Evolutionary conservation across 1,140 invertebrate species (phyloP), one percentile per base, ranked within the genome.

Genomic region (Hetaerina americana): DNA sequence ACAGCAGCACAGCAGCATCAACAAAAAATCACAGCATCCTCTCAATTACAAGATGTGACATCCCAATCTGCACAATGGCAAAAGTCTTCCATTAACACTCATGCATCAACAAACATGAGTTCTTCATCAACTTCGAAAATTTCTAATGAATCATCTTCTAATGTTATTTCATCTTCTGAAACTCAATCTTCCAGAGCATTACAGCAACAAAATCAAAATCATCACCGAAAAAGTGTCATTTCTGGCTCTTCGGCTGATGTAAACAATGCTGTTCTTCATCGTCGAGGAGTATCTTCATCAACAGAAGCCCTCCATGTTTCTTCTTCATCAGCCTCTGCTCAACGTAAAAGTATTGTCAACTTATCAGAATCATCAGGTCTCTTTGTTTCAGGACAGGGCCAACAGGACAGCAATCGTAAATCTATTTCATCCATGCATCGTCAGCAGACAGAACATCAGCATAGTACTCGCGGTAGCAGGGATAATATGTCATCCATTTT

Each of bases 341-440:
- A 92, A 77, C 84, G 89, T 27, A 92, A 91, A 78, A 92, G 90
- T 69, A 90, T 92, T 26, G 86, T 87, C 0, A 92, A 92, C 78
- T 80, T 92, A 0, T 87, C 88, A 24, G 89, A 91, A 73, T 68
- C 67, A 28, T 87, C 86, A 74, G 87, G 88, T 0, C 85, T 88
- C 74, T 88, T 86, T 77, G 86, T 88, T 70, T 87, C 82, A 72
- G 68, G 72, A 26, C 87, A 87, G 74, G 85, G 83, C 0, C 84
- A 84, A 15, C 86, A 89, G 68, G 88, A 85, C 74, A 84, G 79
- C 27, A 90, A 92, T 74, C 85, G 90, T 73, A 87, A 86, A 73
- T 92, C 90, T 77, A 83, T 92, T 10, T 92, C 90, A 73, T 88
- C 90, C 12, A 82, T 92, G 75, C 90, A 93, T 77, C 83, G 90